Percentiles rank a stretch among this genome's conserved stretches.
These are phyloP conservation scores for Lates calcarifer DNA, from an alignment of 2,113 vertebrate species.

Conservation along the genomic window DNA sequence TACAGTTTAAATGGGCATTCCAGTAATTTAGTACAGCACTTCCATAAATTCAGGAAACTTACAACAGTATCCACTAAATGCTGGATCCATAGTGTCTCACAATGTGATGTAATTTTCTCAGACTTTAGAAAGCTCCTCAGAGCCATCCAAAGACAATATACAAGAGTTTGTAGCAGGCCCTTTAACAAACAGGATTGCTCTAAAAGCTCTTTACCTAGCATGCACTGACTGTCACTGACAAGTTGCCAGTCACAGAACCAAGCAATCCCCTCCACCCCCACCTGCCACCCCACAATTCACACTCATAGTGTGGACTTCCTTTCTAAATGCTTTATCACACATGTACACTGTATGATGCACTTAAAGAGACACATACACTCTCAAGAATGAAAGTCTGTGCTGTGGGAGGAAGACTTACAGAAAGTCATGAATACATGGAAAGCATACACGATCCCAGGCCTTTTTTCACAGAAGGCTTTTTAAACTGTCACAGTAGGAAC, in stretches of 20 bases:
- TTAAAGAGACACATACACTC: background rate
- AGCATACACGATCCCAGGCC: background rate
- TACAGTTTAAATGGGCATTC: background rate
- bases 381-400: background rate
- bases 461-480: slow-evolving; percentile 22
- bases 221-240: too few relatives aligned
- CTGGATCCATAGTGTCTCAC: background rate
- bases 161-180: background rate
- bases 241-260: background rate
- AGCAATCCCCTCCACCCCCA: background rate
- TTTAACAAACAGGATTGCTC: background rate
- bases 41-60: background rate
- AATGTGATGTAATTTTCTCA: background rate
- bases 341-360: background rate
- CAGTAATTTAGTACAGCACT: too few relatives aligned
- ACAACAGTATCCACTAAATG: too few relatives aligned
- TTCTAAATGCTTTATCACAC: slow-evolving; percentile 8
- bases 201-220: background rate
- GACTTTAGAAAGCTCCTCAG: background rate
- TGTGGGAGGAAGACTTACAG: background rate
- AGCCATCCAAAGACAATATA: background rate
- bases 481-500: slow-evolving; percentile 1
- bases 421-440: background rate
- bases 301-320: background rate
- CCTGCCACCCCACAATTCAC: background rate